A percentile compares a stretch with the other conserved stretches of the same genome.
These are phyloP conservation scores for Parelbella ahira DNA, from an alignment of 2,888 invertebrate species.

Conservation along the genomic window DNA sequence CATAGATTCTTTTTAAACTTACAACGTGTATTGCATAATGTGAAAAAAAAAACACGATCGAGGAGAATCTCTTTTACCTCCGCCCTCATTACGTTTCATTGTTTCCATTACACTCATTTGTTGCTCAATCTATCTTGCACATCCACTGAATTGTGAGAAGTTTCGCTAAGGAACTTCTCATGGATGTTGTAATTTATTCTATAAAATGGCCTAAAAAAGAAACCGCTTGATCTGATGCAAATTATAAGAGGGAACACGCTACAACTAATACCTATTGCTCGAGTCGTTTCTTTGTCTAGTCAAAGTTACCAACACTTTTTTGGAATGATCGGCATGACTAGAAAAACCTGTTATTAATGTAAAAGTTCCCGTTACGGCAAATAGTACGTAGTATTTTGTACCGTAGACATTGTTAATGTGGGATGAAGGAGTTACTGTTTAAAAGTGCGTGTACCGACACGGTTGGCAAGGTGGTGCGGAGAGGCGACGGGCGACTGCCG, in stretches of 20 bases:
- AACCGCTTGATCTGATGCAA: neutral
- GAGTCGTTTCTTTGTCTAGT: constrained; percentile 18
- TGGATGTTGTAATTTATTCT: constrained; percentile 24
- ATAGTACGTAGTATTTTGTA: neutral
- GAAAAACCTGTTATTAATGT: constrained; percentile 4
- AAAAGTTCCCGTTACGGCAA: neutral
- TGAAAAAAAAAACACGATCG: constrained; percentile 15
- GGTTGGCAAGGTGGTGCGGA: constrained; percentile 24
- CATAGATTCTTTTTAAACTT: constrained; percentile 29
- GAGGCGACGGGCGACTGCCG: constrained; percentile 38
- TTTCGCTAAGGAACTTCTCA: constrained; percentile 40
- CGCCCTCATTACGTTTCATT: constrained; percentile 28
- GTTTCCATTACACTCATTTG: constrained; percentile 28
- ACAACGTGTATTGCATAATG: constrained; percentile 24
- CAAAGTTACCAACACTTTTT: no score
- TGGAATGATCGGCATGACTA: no score
- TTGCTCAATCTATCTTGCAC: constrained; percentile 41
- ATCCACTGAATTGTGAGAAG: constrained; percentile 46
- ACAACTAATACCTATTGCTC: neutral
- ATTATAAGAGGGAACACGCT: neutral
- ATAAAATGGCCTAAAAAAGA: constrained; percentile 7
- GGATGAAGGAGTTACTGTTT: constrained; percentile 31
- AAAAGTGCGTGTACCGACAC: constrained; percentile 35
- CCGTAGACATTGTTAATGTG: neutral
- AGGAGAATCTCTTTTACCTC: constrained; percentile 22